Evolutionary conservation across 2,797 vertebrate species (phyloP).

Genomic region (Danio tinwini): DNA sequence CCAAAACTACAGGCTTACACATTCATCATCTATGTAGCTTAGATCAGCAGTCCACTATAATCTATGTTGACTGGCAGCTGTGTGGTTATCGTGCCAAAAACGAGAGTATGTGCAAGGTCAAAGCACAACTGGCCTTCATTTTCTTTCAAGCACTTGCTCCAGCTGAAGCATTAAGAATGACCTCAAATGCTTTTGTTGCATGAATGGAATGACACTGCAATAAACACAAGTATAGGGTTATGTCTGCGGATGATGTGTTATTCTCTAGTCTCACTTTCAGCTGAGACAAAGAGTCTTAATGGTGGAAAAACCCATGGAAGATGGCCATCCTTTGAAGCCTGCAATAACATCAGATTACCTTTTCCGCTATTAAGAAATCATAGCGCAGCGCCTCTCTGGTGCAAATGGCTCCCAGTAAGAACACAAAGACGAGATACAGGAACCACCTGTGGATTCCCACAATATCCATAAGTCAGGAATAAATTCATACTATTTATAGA

Average conservation of each 20-base stretch:
- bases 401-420: conserved; percentile 94
- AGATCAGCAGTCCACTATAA: background rate
- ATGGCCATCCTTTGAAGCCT: conserved; percentile 23
- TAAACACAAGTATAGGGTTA: conserved; percentile 9
- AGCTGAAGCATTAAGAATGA: conserved; percentile 40
- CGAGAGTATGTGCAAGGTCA: conserved; percentile 27
- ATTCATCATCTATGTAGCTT: background rate
- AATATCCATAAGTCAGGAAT: conserved; percentile 58
- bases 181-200: conserved; percentile 14
- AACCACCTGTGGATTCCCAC: conserved; percentile 90
- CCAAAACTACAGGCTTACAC: conserved; percentile 24
- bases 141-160: conserved; percentile 37
- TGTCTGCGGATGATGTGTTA: background rate
- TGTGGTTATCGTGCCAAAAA: background rate
- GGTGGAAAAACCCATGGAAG: conserved; percentile 5
- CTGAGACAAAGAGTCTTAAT: background rate
- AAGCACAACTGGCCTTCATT: conserved; percentile 16
- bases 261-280: background rate
- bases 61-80: conserved; percentile 7
- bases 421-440: conserved; percentile 95
- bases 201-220: background rate
- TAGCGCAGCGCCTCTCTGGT: conserved; percentile 90
- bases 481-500: conserved; percentile 36
- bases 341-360: conserved; percentile 80
- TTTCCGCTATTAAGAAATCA: conserved; percentile 98